These are phyloP conservation scores for Megaustenia siamemsis DNA, from an alignment of 2,888 invertebrate species.

Conservation along the genomic window DNA sequence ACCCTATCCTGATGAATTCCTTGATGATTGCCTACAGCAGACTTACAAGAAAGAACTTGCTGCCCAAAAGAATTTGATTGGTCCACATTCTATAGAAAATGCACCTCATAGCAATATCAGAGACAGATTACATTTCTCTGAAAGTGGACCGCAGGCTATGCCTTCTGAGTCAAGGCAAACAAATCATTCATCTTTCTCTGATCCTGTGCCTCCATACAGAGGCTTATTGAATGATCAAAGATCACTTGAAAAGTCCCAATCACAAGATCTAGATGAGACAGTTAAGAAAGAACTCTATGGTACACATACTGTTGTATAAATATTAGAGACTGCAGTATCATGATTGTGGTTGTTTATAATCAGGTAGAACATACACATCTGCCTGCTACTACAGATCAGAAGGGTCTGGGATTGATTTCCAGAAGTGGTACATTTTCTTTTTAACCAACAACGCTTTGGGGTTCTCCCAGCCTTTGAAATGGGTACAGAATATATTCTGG, in stretches of 20 bases:
- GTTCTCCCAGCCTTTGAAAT: too few species aligned
- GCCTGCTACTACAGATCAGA: too few species aligned
- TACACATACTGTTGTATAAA: conserved; percentile 39
- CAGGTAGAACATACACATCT: too few species aligned
- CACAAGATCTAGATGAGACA: conserved; percentile 37
- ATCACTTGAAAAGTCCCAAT: neutral
- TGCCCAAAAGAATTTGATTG: neutral
- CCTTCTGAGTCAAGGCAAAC: neutral
- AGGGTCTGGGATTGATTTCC: too few species aligned
- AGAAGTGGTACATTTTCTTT: too few species aligned
- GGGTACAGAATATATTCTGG: too few species aligned
- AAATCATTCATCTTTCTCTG: conserved; percentile 2
- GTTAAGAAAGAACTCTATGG: conserved; percentile 45
- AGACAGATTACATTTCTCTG: conserved; percentile 21
- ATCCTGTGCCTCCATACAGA: neutral
- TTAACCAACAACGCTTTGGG: too few species aligned
- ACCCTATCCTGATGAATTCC: conserved; percentile 33
- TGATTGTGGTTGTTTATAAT: too few species aligned
- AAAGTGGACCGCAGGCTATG: conserved; percentile 42
- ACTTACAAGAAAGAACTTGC: conserved; percentile 44
- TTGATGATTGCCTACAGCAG: conserved; percentile 28
- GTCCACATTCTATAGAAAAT: neutral
- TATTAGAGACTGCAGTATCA: neutral
- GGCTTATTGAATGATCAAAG: conserved; percentile 9
- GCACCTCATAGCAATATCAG: neutral